These are phyloP conservation scores for Patiria pectinifera DNA, from an alignment of 53 echinoderm and acorn worm species.

Conservation along the genomic window DNA sequence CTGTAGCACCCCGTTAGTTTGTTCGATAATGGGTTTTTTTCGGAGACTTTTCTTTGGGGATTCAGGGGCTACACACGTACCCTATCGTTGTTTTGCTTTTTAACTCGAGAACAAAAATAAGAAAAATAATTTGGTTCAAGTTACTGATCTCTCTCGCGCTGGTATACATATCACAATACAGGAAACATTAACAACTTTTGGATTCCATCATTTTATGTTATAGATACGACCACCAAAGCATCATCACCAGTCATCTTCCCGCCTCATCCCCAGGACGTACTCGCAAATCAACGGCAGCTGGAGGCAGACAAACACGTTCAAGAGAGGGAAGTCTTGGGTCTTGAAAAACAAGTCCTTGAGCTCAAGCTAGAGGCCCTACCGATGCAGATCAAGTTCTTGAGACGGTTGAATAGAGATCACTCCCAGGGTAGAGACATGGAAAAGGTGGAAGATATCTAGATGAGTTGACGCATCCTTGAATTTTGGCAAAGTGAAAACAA, in stretches of 20 bases:
- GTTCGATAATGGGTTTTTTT: neutral
- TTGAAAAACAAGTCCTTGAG: neutral
- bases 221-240: neutral
- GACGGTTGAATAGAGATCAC: neutral
- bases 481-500: neutral
- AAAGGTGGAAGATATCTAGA: neutral
- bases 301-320: neutral
- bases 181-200: neutral
- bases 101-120: too few relatives aligned
- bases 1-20: neutral
- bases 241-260: neutral
- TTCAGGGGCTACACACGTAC: too few relatives aligned
- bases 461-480: neutral
- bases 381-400: conserved; percentile 10
- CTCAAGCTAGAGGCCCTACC: conserved; percentile 4
- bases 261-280: neutral
- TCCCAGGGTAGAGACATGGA: neutral
- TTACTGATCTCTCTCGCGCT: too few relatives aligned
- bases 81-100: too few relatives aligned
- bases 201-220: neutral
- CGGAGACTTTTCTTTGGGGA: too few relatives aligned
- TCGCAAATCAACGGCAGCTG: neutral
- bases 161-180: neutral
- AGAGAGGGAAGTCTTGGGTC: neutral
- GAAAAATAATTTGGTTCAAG: too few relatives aligned